Base-by-base conservation (phyloP, 2,888 invertebrate species). In the Callimorpha dominula region DNA sequence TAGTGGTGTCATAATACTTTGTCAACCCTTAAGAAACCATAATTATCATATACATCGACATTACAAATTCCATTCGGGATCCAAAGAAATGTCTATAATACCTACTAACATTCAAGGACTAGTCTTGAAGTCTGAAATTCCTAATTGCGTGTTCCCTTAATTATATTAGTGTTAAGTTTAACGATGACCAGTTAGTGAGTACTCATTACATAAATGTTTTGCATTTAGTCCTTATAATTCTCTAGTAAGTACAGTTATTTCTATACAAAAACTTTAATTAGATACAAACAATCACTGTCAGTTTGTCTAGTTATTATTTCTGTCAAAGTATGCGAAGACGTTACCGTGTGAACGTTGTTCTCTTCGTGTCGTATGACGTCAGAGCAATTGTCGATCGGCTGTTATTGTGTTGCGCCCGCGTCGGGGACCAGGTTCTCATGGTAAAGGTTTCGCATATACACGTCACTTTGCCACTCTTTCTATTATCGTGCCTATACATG, bases 301-400 rank as follows among this genome's bases (percentile, higher is more conserved):
- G 87, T 85, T 88, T 81, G 83, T 82, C 80, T 79, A 76, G 82
- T 85, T 87, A 87, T 87, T 87, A 87, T 85, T 85, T 83, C 86
- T 86, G 82, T 88, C 87, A 84, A 84, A 84, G 82, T 81, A 80
- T 78, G 83, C 79, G 82, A 83, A 86, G 87, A 82, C 73, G 83
- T 85, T 87, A 89, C 89, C 94, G 94, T 94, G 94, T 93, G 94
- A 94, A 94, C 88, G 84, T 85, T 77, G 81, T 81, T 83, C 85
- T 87, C 87, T 91, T 91, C 93, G 92, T 92, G 93, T 91, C 87
- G 89, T 88, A 89, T 89, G 88, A 88, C 90, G 92, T 90, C 91
- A 90, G 84, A 86, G 87, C 91, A 89, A 90, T 92, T 92, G 92
- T 90, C 91, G 90, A 91, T 90, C 87, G 88, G 81, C 80, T 85